Conservation (phyloP, 2,113 vertebrate species). For the Cololabis saira region DNA sequence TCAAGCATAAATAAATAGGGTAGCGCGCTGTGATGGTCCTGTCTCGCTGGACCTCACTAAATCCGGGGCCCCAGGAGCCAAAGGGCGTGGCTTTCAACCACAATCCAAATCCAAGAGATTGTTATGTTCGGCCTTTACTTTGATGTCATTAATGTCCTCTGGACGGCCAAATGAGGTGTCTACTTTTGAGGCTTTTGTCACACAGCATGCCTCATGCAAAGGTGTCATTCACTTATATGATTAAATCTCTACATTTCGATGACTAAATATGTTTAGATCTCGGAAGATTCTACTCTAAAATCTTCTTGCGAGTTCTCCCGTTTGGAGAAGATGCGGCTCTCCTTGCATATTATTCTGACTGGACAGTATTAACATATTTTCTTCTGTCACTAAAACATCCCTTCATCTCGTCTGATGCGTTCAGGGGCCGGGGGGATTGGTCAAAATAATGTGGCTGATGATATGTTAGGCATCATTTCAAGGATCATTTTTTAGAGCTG, state of each 20-base stretch:
- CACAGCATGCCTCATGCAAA: conserved; percentile 58
- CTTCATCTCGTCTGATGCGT: conserved; percentile 12
- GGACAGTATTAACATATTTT: conserved; percentile 11
- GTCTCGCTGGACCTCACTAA: conserved; percentile 50
- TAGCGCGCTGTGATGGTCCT: conserved; percentile 31
- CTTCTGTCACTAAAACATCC: conserved; percentile 10
- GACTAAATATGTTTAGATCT: conserved; percentile 31
- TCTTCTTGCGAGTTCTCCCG: conserved; percentile 46
- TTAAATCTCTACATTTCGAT: conserved; percentile 54
- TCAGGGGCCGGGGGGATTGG: background rate
- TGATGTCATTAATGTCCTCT: conserved; percentile 60
- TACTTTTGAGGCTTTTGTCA: conserved; percentile 62
- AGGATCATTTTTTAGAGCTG: conserved; percentile 12
- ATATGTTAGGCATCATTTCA: conserved; percentile 4
- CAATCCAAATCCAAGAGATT: conserved; percentile 53
- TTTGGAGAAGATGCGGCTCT: conserved; percentile 48
- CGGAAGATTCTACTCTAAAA: conserved; percentile 36
- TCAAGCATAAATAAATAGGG: conserved; percentile 64
- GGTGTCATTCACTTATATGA: conserved; percentile 48
- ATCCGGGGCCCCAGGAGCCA: conserved; percentile 45
- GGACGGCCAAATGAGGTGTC: conserved; percentile 47
- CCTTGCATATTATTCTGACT: conserved; percentile 45
- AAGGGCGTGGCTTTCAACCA: conserved; percentile 61
- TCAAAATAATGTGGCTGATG: conserved; percentile 1
- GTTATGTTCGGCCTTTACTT: conserved; percentile 37